A percentile compares a stretch with the other conserved stretches of the same genome.
Conservation (phyloP, 1,140 invertebrate species). For the Drosophila willistoni region DNA sequence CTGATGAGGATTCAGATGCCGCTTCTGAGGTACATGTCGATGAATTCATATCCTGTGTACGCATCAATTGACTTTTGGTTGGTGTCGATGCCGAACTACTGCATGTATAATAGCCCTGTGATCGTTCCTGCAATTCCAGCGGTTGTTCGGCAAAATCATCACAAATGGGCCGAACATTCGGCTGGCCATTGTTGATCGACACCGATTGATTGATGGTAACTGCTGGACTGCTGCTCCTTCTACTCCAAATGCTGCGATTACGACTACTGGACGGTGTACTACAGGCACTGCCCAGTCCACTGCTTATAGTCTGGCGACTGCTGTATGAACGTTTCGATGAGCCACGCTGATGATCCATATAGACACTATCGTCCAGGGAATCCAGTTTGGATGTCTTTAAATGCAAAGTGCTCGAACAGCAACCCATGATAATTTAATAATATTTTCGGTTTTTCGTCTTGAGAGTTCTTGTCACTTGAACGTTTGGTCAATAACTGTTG, state of each 20-base stretch:
- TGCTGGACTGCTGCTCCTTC: slow-evolving; percentile 1
- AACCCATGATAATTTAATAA: slow-evolving; percentile 45
- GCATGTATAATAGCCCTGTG: slow-evolving; percentile 64
- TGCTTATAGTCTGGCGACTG: slow-evolving; percentile 29
- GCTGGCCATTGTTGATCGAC: slow-evolving; percentile 21
- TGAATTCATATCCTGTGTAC: slow-evolving; percentile 61
- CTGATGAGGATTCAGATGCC: neutral
- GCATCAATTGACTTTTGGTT: slow-evolving; percentile 29
- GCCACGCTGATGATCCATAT: slow-evolving; percentile 20
- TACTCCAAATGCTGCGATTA: neutral
- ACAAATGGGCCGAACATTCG: slow-evolving; percentile 55
- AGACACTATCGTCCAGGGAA: slow-evolving; percentile 41
- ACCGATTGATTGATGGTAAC: neutral
- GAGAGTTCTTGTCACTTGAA: slow-evolving; percentile 11
- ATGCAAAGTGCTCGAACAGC: slow-evolving; percentile 64
- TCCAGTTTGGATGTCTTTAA: slow-evolving; percentile 26
- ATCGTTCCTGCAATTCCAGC: slow-evolving; percentile 42
- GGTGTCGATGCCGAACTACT: slow-evolving; percentile 64
- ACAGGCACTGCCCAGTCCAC: slow-evolving; percentile 37
- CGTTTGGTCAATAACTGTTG: slow-evolving; percentile 33
- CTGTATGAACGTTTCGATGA: slow-evolving; percentile 45
- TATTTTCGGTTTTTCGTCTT: neutral
- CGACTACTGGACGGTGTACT: slow-evolving; percentile 10
- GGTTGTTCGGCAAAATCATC: slow-evolving; percentile 71
- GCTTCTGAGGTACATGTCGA: neutral